phyloP scores from a whole-genome alignment of 1,140 invertebrate species.

The Cotesia vestalis region DNA sequence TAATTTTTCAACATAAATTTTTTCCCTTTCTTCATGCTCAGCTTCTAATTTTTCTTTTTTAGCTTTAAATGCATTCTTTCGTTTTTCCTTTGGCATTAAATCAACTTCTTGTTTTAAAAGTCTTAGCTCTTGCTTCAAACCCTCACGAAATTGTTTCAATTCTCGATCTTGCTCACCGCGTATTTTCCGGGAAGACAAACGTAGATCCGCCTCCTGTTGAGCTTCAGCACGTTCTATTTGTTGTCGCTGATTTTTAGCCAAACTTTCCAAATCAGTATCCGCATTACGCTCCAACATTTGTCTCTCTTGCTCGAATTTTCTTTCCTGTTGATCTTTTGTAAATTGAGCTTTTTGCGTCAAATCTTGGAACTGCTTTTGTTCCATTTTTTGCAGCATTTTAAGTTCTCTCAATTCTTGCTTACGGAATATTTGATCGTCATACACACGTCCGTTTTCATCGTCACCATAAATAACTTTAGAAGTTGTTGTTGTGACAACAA shows the following conservation, averaged over 20 bases:
- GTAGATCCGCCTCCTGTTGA: constrained; percentile 89
- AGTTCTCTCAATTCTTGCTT: constrained; percentile 96
- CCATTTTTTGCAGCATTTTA: constrained; percentile 96
- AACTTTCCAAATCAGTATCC: constrained; percentile 88
- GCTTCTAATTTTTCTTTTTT: constrained; percentile 87
- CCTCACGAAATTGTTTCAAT: constrained; percentile 90
- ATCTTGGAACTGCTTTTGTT: constrained; percentile 97
- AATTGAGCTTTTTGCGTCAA: constrained; percentile 87
- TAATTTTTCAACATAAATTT: constrained; percentile 85
- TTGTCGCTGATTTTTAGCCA: constrained; percentile 89
- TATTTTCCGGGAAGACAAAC: constrained; percentile 83
- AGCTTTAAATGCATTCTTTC: constrained; percentile 86
- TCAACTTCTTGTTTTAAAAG: constrained; percentile 95
- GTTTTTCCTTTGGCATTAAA: constrained; percentile 88
- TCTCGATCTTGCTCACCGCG: constrained; percentile 94
- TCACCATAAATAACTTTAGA: constrained; percentile 94
- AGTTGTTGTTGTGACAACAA: constrained; percentile 92
- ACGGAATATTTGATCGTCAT: constrained; percentile 79
- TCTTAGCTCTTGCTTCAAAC: constrained; percentile 91
- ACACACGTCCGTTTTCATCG: constrained; percentile 83
- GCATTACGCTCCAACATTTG: constrained; percentile 81
- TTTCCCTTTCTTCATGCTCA: constrained; percentile 90
- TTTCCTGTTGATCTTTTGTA: constrained; percentile 88
- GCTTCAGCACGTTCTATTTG: constrained; percentile 92
- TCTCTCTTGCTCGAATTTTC: constrained; percentile 86